These are phyloP conservation scores for Stenoptilia bipunctidactyla DNA, from an alignment of 2,888 invertebrate genomes.

Conservation along the genomic window DNA sequence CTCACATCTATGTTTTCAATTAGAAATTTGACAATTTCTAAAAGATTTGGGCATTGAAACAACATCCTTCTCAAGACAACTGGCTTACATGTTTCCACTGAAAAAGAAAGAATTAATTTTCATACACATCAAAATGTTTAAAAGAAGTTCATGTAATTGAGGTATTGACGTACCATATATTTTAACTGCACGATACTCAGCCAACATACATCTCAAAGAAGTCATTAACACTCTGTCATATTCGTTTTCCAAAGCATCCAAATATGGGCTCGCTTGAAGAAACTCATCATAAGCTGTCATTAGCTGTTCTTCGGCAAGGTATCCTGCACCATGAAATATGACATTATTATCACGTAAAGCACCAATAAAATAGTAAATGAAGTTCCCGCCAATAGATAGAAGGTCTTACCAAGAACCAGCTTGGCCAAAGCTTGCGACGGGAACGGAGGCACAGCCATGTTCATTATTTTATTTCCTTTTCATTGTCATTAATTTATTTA, in stretches of 20 bases:
- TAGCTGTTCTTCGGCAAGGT: conserved; percentile 60
- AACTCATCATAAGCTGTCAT: conserved; percentile 66
- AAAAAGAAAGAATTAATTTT: conserved; percentile 27
- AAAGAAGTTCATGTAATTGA: not conserved
- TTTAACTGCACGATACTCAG: conserved; percentile 61
- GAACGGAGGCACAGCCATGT: conserved; percentile 52
- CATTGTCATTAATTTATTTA: too few species aligned
- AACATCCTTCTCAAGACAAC: conserved; percentile 41
- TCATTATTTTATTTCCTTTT: conserved; percentile 4
- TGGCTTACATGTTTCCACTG: conserved; percentile 60
- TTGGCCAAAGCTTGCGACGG: conserved; percentile 59
- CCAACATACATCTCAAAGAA: conserved; percentile 54
- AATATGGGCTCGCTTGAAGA: conserved; percentile 54
- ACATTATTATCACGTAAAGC: not conserved
- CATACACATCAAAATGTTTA: too few species aligned
- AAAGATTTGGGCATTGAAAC: conserved; percentile 44
- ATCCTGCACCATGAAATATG: conserved; percentile 37
- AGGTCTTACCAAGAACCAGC: conserved; percentile 50
- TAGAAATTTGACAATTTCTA: conserved; percentile 50
- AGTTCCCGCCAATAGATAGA: conserved; percentile 52
- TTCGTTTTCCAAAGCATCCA: conserved; percentile 55
- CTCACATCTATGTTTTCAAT: conserved; percentile 38
- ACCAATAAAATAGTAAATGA: conserved; percentile 1
- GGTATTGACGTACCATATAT: conserved; percentile 40
- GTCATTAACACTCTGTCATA: conserved; percentile 64